These are phyloP conservation scores for Dysidea cf. avara DNA, from an alignment of 37 sponge, comb jelly and placozoan genomes.

Conservation along the genomic window DNA sequence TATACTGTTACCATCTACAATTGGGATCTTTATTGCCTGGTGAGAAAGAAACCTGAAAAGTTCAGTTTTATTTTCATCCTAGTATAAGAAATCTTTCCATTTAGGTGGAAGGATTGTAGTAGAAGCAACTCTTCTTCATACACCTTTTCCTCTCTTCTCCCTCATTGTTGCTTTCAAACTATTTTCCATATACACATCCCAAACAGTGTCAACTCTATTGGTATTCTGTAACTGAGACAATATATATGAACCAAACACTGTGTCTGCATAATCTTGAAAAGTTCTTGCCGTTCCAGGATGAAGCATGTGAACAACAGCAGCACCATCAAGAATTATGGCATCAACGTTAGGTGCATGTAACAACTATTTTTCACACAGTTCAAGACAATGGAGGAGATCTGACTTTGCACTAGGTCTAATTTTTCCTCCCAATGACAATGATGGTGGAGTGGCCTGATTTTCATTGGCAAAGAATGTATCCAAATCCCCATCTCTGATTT, in stretches of 20 bases:
- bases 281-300: constrained; percentile 8
- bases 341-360: constrained; percentile 5
- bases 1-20: too few relatives aligned
- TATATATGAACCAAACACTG: too few relatives aligned
- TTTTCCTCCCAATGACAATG: constrained; percentile 5
- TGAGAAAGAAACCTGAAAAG: constrained; percentile 4
- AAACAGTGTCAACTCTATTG: too few relatives aligned
- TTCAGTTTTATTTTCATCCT: constrained; percentile 2
- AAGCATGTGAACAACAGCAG: constrained; percentile 10
- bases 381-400: constrained; percentile 16
- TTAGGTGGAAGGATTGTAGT: too few relatives aligned
- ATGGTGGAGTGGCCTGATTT: constrained; percentile 29
- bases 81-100: too few relatives aligned
- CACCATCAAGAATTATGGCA: constrained; percentile 17
- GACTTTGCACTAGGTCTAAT: constrained; percentile 20
- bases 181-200: too few relatives aligned
- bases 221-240: too few relatives aligned
- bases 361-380: background rate
- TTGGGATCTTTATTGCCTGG: constrained; percentile 5
- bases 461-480: constrained; percentile 23
- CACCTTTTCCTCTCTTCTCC: too few relatives aligned
- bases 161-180: too few relatives aligned
- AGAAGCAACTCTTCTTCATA: too few relatives aligned
- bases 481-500: constrained; percentile 19
- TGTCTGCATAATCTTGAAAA: background rate